Evolutionary conservation across 37 sponge, comb jelly and placozoan species (phyloP).

Genomic region (Ephydatia muelleri): DNA sequence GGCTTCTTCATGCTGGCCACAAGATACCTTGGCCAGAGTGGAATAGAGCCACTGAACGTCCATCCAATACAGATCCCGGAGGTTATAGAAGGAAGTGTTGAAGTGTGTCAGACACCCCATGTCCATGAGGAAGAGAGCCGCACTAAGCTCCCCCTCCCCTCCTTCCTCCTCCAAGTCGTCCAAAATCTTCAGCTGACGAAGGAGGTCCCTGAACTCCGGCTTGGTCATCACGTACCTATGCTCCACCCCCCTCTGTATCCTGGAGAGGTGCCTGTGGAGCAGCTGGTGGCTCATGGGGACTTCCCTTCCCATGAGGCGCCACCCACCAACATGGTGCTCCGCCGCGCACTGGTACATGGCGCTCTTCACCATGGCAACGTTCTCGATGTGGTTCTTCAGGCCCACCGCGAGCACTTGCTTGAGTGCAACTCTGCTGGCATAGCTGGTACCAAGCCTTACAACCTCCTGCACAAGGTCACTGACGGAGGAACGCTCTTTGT

Average conservation of each 20-base stretch:
- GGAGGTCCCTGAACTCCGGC: conserved; percentile 30
- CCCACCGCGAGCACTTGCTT: conserved; percentile 10
- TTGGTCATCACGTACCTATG: conserved; percentile 25
- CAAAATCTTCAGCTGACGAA: conserved; percentile 7
- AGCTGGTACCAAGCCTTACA: background rate
- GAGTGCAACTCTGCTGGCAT: background rate
- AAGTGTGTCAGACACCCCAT: conserved; percentile 64
- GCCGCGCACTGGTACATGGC: conserved; percentile 57
- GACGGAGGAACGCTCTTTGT: background rate
- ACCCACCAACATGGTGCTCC: conserved; percentile 14
- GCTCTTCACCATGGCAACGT: conserved; percentile 28
- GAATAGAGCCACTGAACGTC: conserved; percentile 74
- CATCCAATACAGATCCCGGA: conserved; percentile 64
- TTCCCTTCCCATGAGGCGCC: conserved; percentile 49
- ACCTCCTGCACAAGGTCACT: conserved; percentile 7
- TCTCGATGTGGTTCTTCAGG: conserved; percentile 21
- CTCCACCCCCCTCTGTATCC: conserved; percentile 10
- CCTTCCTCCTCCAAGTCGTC: conserved; percentile 45
- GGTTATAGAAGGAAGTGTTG: conserved; percentile 47
- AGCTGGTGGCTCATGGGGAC: conserved; percentile 63
- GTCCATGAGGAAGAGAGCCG: conserved; percentile 51
- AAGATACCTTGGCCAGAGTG: conserved; percentile 64
- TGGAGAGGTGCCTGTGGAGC: conserved; percentile 26
- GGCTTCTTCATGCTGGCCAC: too few species aligned
- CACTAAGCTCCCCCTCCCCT: conserved; percentile 48